Percentiles rank a stretch among this genome's conserved stretches.
Conservation (phyloP, 2,797 vertebrate species). For the Xenops minutus region DNA sequence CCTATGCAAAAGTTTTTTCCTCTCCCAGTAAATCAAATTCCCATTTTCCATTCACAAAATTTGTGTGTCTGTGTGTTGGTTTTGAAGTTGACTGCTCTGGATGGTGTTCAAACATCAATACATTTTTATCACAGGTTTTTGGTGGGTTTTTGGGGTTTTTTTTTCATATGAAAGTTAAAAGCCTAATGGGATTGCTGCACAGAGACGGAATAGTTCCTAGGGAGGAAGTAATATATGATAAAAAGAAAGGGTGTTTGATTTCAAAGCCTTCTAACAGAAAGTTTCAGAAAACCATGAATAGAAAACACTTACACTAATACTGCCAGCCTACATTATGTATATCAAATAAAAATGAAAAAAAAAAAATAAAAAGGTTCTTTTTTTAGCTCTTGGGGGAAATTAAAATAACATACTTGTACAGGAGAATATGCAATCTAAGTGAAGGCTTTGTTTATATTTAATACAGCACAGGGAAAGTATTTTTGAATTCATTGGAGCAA, state of each 20-base stretch:
- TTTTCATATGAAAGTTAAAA: constrained; percentile 65
- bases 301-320: constrained; percentile 32
- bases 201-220: constrained; percentile 58
- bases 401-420: constrained; percentile 41
- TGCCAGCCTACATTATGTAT: constrained; percentile 52
- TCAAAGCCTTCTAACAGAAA: constrained; percentile 71
- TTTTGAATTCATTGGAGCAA: neutral
- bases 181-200: constrained; percentile 65
- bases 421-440: constrained; percentile 14
- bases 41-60: constrained; percentile 9
- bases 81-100: constrained; percentile 50
- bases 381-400: constrained; percentile 55
- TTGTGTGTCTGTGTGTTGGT: neutral
- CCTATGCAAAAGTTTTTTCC: neutral
- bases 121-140: constrained; percentile 67
- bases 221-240: constrained; percentile 73
- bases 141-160: neutral
- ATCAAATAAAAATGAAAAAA: constrained; percentile 2
- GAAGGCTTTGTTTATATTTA: constrained; percentile 16
- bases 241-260: constrained; percentile 71
- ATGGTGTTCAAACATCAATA: constrained; percentile 67
- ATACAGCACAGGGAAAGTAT: neutral
- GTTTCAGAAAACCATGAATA: constrained; percentile 33
- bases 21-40: neutral
- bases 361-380: neutral